Base-by-base conservation (phyloP, 2,888 invertebrate species). In the Yponomeuta evonymella region DNA sequence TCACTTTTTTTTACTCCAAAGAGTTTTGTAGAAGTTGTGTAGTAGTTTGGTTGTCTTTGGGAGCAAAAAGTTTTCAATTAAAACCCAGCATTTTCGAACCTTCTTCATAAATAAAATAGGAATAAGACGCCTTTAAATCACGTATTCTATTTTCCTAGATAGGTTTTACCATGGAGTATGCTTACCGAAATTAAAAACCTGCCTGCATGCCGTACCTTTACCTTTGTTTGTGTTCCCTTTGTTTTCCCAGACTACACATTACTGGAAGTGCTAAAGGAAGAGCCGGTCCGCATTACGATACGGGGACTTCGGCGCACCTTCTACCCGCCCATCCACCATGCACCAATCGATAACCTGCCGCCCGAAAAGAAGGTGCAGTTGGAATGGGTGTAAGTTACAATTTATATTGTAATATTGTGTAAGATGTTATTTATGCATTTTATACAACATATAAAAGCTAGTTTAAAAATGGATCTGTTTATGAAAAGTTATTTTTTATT, bases 291-390 rank as follows among this genome's bases (percentile, higher is more conserved):
- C 73, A 95, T 97, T 51, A 96, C 96, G 4, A 97, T 97, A 76
- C 94, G 96, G 73, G 97, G 97, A 0, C 88, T 97, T 51, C 88
- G 97, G 72, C 94, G 97, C 75, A 97, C 97, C 0, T 97, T 97
- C 86, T 97, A 97, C 88, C 97, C 97, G 33, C 97, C 97, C 0
- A 94, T 97, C 69, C 97, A 97, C 79, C 96, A 97, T 83, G 95
- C 97, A 2, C 96, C 96, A 10, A 94, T 96, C 67, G 97, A 97
- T 84, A 97, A 96, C 84, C 92, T 96, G 6, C 97, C 97, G 0
- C 98, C 98, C 0, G 96, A 97, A 68, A 97, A 97, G 88, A 96
- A 97, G 81, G 92, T 98, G 75, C 95, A 96, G 74, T 93, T 98
- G 0, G 98, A 98, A 81, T 98, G 98, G 98, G 98, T 98, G 96